These are phyloP conservation scores for Opisthocomus hoazin DNA, from an alignment of 2,113 vertebrate species.

Conservation along the genomic window DNA sequence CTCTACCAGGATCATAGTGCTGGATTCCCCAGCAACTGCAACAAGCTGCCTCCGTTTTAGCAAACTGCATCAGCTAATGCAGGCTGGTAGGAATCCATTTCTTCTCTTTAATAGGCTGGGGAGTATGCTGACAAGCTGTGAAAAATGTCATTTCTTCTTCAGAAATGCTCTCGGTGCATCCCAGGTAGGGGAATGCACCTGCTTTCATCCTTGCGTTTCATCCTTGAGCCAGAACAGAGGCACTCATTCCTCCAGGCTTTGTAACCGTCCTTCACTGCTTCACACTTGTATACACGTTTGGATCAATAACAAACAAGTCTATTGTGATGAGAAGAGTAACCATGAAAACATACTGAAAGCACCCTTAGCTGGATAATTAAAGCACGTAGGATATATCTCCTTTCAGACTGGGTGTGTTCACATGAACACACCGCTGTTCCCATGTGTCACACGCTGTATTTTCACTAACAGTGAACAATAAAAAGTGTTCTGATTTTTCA, in stretches of 20 bases:
- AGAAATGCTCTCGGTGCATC: not conserved
- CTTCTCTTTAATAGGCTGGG: not conserved
- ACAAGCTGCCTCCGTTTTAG: not conserved
- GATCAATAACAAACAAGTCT: not conserved
- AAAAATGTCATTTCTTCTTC: constrained; percentile 1
- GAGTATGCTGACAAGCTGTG: not conserved
- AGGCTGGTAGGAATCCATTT: not conserved
- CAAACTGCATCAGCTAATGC: not conserved
- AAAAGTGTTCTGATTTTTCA: constrained; percentile 51
- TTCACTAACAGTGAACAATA: constrained; percentile 60
- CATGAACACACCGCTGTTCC: not conserved
- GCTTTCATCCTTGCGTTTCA: not conserved
- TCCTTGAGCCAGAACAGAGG: not conserved
- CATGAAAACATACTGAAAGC: not conserved
- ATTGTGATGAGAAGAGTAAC: not conserved
- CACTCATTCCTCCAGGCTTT: not conserved
- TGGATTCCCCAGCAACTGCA: not conserved
- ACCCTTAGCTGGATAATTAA: not conserved
- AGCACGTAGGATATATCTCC: not conserved
- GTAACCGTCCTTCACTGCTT: not conserved
- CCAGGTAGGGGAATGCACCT: not conserved
- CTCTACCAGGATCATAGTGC: not conserved
- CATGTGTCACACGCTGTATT: constrained; percentile 6
- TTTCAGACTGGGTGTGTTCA: not conserved
- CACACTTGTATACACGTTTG: not conserved